Percentiles rank a stretch among this genome's conserved stretches.
Evolutionary conservation across 2,888 invertebrate species (phyloP).

Genomic region (Drosophila prostipennis): DNA sequence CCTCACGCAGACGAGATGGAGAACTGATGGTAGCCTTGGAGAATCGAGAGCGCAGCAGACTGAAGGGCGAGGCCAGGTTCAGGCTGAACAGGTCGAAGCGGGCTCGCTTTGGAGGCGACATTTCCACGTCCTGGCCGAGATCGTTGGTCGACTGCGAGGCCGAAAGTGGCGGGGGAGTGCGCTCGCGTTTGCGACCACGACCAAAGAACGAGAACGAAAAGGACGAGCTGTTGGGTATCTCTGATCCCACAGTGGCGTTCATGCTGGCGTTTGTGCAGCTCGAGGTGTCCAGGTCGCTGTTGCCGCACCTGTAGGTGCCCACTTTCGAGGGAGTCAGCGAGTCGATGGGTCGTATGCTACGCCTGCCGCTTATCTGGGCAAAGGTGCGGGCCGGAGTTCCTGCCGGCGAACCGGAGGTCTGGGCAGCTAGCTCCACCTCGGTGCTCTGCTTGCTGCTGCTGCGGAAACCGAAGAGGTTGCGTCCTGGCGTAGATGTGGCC

Average conservation of each 20-base stretch:
- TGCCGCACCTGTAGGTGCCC: conserved; percentile 78
- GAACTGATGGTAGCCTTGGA: conserved; percentile 79
- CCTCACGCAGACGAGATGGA: conserved; percentile 70
- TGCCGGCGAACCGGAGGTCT: conserved; percentile 60
- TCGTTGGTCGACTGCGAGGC: conserved; percentile 70
- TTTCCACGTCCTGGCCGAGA: conserved; percentile 73
- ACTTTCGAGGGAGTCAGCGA: conserved; percentile 73
- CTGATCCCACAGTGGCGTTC: conserved; percentile 83
- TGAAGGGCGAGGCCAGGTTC: conserved; percentile 79
- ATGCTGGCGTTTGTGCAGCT: conserved; percentile 80
- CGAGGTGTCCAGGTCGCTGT: conserved; percentile 81
- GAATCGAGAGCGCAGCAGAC: conserved; percentile 80
- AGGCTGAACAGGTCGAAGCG: conserved; percentile 81
- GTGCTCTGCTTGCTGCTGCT: conserved; percentile 61
- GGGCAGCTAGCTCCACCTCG: conserved; percentile 64
- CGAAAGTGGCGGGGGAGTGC: conserved; percentile 66
- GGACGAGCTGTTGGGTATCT: conserved; percentile 81
- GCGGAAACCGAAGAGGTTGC: conserved; percentile 64
- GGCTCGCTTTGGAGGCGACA: conserved; percentile 81
- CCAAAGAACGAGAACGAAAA: conserved; percentile 81
- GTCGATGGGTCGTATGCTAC: conserved; percentile 76
- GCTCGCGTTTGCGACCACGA: conserved; percentile 82
- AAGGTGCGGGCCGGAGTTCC: conserved; percentile 61
- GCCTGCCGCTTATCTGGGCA: conserved; percentile 81
- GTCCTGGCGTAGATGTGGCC: conserved; percentile 82